Evolutionary conservation across 2,797 vertebrate species (phyloP).

Genomic region (Spondyliosoma cantharus): DNA sequence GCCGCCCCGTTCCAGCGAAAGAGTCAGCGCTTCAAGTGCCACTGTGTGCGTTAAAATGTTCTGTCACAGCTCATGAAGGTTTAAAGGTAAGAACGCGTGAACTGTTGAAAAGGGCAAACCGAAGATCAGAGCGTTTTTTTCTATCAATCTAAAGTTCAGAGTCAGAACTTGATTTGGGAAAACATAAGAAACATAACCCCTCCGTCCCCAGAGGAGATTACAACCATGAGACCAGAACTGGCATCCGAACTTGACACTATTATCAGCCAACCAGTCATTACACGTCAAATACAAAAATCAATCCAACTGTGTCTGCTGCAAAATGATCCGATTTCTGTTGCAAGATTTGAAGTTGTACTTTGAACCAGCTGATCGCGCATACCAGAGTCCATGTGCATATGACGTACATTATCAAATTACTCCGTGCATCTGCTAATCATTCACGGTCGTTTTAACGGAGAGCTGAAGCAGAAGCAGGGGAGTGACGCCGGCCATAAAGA

Average conservation of each 20-base stretch:
- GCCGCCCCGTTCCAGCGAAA: background rate
- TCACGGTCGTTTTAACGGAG: slow-evolving; percentile 35
- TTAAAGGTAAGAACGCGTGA: background rate
- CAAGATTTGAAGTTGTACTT: background rate
- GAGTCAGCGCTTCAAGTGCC: background rate
- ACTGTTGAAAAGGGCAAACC: background rate
- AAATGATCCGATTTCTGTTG: background rate
- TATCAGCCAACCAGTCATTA: background rate
- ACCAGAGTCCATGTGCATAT: background rate
- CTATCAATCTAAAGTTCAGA: background rate
- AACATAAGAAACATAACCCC: background rate
- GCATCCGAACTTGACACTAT: background rate
- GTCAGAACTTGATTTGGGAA: slow-evolving; percentile 1
- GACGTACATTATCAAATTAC: background rate
- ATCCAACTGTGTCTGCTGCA: background rate
- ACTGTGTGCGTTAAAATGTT: background rate
- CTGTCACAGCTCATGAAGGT: background rate
- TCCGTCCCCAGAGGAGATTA: background rate
- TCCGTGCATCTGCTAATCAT: slow-evolving; percentile 30
- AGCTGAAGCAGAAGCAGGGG: slow-evolving; percentile 11
- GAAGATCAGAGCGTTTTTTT: background rate
- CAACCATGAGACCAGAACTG: background rate
- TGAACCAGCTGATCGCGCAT: slow-evolving; percentile 7
- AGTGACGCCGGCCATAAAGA: slow-evolving; percentile 32
- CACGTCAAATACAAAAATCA: slow-evolving; percentile 5